These are phyloP conservation scores for Clarias platycephalus DNA, from an alignment of 2,797 vertebrate genomes.

Conservation along the genomic window DNA sequence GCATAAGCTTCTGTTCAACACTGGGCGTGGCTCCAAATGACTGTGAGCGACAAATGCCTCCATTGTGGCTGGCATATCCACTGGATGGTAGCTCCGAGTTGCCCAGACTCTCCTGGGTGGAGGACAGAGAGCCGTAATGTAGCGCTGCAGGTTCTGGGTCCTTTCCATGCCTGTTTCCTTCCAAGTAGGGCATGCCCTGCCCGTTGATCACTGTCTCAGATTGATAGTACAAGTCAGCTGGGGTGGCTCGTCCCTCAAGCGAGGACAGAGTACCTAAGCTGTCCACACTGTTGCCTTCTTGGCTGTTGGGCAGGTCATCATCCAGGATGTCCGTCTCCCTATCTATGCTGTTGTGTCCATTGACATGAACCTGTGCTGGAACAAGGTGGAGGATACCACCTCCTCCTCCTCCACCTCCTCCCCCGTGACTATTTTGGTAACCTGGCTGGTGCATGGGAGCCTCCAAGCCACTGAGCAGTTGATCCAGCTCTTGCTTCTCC, in stretches of 20 bases:
- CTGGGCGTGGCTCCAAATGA: slow-evolving; percentile 74
- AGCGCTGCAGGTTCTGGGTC: slow-evolving; percentile 59
- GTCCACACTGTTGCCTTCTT: slow-evolving; percentile 91
- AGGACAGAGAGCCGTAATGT: slow-evolving; percentile 50
- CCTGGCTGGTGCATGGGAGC: slow-evolving; percentile 80
- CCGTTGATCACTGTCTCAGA: slow-evolving; percentile 70
- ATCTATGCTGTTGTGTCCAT: slow-evolving; percentile 80
- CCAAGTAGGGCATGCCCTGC: slow-evolving; percentile 71
- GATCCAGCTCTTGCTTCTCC: slow-evolving; percentile 90
- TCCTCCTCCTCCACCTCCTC: slow-evolving; percentile 27
- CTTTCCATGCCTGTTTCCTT: slow-evolving; percentile 65
- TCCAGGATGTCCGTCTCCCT: slow-evolving; percentile 97
- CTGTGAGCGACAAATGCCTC: slow-evolving; percentile 80
- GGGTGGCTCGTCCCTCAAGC: slow-evolving; percentile 81
- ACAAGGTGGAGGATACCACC: slow-evolving; percentile 82
- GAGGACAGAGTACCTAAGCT: slow-evolving; percentile 92
- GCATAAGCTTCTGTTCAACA: slow-evolving; percentile 75
- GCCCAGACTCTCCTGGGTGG: slow-evolving; percentile 52
- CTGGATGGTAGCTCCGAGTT: slow-evolving; percentile 51
- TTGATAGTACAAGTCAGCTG: slow-evolving; percentile 76
- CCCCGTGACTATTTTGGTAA: slow-evolving; percentile 59
- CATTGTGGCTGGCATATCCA: slow-evolving; percentile 75
- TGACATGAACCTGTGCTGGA: slow-evolving; percentile 93
- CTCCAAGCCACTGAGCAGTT: slow-evolving; percentile 89
- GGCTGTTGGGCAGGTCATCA: slow-evolving; percentile 88